A percentile compares a stretch with the other conserved stretches of the same genome.
These are phyloP conservation scores for Mustela nigripes DNA, from an alignment of 2,113 vertebrate genomes.

Conservation along the genomic window DNA sequence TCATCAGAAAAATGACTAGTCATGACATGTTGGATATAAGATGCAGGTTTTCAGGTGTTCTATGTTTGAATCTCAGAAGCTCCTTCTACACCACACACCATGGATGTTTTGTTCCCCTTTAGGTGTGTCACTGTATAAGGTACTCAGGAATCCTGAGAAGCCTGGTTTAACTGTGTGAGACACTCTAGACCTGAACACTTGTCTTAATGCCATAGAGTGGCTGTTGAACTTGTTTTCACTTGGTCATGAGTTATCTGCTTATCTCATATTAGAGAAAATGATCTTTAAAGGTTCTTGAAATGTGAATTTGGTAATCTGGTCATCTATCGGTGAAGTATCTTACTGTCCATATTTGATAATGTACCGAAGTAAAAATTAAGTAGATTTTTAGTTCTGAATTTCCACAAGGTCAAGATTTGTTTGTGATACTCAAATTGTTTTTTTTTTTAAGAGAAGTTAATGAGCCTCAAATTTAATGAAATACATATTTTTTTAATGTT, in stretches of 20 bases:
- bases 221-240: conserved; percentile 30
- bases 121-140: background rate
- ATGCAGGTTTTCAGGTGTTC: background rate
- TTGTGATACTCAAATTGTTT: background rate
- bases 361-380: conserved; percentile 13
- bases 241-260: background rate
- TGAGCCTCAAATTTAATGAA: conserved; percentile 32
- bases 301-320: conserved; percentile 13
- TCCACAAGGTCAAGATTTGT: conserved; percentile 6
- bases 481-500: background rate
- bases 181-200: background rate
- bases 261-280: conserved; percentile 4
- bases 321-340: background rate
- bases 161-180: conserved; percentile 3
- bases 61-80: conserved; percentile 39
- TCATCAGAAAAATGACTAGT: background rate
- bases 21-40: background rate
- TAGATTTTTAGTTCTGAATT: background rate
- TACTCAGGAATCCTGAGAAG: background rate
- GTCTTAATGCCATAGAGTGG: conserved; percentile 29
- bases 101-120: conserved; percentile 11
- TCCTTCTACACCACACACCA: background rate
- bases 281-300: conserved; percentile 43
- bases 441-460: background rate
- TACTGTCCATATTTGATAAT: background rate